Evolutionary conservation across 2,113 vertebrate genomes (phyloP), one percentile per base, ranked within the genome.

Genomic region (Pluvialis apricaria): DNA sequence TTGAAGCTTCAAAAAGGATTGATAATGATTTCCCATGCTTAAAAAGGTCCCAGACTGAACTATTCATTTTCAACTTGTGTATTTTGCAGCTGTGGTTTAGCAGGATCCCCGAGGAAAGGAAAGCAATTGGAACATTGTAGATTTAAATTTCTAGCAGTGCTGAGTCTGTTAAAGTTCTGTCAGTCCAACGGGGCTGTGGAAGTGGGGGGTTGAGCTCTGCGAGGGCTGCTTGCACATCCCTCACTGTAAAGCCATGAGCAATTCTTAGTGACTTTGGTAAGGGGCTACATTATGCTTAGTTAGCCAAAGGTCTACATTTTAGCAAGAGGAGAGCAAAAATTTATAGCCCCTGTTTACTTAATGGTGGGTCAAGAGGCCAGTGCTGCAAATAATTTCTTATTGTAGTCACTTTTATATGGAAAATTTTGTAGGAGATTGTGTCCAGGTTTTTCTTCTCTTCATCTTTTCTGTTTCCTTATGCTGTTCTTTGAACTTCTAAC

Each of bases 161-260:
- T 10, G 40, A 40, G 44, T 57, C 28, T 82, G 58, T 12, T 47
- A 28, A 60, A 75, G 36, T 52, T 86, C 40, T 44, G 32, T 42
- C 17, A 57, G 44, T 25, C 40, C 58, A 47, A 14, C 26, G 55
- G 51, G 55, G 42, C 77, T 29, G 6, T 15, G 2, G 8, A 18
- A 9, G 26, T 2, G 3, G 31, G 47, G 29, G 29, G 18, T 4
- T 94, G 81, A 73, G 40, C 34, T 93, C 80, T 81, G 45, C 45
- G 34, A 26, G 44, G 73, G 42, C 21, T 52, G 45, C 28, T 44
- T 44, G n/a, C 6, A 1, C 26, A 1, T 29, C 11, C 32, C 42
- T 42, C 6, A 0, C n/a, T 82, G 57, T 5, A 72, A 64, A 75
- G 13, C 57, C 2, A 0, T 0, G 1, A 49, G 44, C 14, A 58